Evolutionary conservation across 2,797 vertebrate genomes (phyloP).

Genomic region (Lithobates sylvaticus): DNA sequence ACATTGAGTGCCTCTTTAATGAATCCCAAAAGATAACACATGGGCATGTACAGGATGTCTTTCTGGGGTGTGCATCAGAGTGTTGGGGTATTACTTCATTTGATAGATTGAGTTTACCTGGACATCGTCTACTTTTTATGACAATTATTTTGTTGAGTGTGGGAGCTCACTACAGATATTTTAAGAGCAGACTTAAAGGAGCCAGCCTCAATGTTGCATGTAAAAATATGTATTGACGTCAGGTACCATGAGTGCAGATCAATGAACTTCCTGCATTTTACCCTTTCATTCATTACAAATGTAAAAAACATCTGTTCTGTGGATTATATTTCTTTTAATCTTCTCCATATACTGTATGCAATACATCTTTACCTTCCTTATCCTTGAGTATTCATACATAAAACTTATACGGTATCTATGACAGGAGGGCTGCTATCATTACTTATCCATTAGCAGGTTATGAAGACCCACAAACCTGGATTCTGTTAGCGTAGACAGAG

Average conservation of each 20-base stretch:
- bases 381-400: no score
- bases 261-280: neutral
- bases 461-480: neutral
- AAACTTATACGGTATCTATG: no score
- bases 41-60: no score
- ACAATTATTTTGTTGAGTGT: no score
- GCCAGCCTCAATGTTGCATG: neutral
- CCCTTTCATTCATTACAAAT: neutral
- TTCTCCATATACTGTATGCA: neutral
- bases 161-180: neutral
- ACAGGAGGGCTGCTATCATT: neutral
- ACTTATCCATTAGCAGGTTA: neutral
- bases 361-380: no score
- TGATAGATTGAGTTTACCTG: neutral
- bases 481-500: neutral
- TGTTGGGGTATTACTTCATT: no score
- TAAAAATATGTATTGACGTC: neutral
- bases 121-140: neutral
- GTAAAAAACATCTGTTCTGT: slow-evolving; percentile 6
- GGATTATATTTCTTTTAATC: neutral
- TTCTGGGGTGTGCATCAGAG: no score
- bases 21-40: no score
- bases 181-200: neutral
- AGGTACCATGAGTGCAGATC: neutral
- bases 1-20: no score